Evolutionary conservation across 2,888 invertebrate species (phyloP).

Genomic region (Drosophila macrospina): DNA sequence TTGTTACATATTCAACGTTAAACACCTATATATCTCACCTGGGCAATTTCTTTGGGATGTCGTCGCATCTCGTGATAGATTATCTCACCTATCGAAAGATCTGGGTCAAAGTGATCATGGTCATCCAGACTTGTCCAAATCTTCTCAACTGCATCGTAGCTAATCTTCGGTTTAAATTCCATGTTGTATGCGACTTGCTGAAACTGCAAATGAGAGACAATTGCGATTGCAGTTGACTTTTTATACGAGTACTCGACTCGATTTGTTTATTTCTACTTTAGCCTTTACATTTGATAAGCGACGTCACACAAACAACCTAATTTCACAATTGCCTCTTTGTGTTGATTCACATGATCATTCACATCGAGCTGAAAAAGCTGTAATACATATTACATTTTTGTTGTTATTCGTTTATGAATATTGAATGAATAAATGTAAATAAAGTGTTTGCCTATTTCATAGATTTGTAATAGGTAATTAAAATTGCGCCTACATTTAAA

Average conservation of each 20-base stretch:
- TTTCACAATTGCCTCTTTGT: constrained; percentile 10
- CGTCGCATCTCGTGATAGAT: constrained; percentile 39
- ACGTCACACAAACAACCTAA: constrained; percentile 16
- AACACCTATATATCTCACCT: constrained; percentile 19
- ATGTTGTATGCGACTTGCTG: constrained; percentile 11
- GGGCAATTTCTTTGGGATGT: constrained; percentile 36
- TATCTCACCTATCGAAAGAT: constrained; percentile 38
- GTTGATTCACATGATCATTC: constrained; percentile 1
- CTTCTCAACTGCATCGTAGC: constrained; percentile 23
- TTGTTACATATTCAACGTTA: too few species aligned
- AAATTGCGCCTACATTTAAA: too few species aligned
- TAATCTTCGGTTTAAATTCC: constrained; percentile 19
- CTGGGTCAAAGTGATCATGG: constrained; percentile 18
- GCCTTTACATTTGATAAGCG: constrained; percentile 8
- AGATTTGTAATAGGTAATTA: too few species aligned
- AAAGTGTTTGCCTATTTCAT: too few species aligned
- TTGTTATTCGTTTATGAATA: too few species aligned
- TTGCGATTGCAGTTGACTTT: background rate
- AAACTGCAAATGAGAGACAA: constrained; percentile 1
- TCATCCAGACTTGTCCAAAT: constrained; percentile 25
- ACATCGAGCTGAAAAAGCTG: too few species aligned
- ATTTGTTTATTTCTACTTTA: background rate
- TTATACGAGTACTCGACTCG: constrained; percentile 4
- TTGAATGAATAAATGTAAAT: too few species aligned
- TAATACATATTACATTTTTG: too few species aligned